Evolutionary conservation across 1,140 invertebrate genomes (phyloP).

Genomic region (Polyergus mexicanus): DNA sequence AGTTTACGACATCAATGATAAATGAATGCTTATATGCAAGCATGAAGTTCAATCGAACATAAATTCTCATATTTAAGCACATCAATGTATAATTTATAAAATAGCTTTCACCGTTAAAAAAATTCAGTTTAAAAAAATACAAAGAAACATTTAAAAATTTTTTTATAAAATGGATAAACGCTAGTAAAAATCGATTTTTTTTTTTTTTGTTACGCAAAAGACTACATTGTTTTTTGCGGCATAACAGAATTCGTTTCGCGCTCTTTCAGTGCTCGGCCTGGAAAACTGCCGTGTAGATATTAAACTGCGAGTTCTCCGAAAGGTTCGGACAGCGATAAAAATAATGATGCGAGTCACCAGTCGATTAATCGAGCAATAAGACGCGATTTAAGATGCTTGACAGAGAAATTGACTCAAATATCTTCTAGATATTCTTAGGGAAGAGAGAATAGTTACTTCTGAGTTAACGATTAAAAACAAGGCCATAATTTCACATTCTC

Average conservation of each 20-base stretch:
- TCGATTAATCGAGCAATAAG: constrained; percentile 42
- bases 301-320: neutral
- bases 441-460: neutral
- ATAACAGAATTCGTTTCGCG: too few species aligned
- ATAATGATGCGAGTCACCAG: neutral
- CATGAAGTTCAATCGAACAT: neutral
- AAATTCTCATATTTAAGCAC: constrained; percentile 2
- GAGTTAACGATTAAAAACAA: neutral
- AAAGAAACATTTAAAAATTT: neutral
- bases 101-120: too few species aligned
- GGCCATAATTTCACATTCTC: neutral
- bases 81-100: neutral
- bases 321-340: constrained; percentile 17
- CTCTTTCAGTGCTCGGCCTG: too few species aligned
- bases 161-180: neutral
- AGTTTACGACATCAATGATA: constrained; percentile 12
- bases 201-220: neutral
- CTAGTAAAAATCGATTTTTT: neutral
- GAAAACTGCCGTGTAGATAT: neutral
- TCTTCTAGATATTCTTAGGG: neutral
- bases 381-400: neutral
- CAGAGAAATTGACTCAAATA: neutral
- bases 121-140: neutral
- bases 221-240: neutral
- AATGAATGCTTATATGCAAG: neutral